Percentiles rank a stretch among this genome's conserved stretches.
These are phyloP conservation scores for Pelochelys cantorii DNA, from an alignment of 2,797 vertebrate species.

Conservation along the genomic window DNA sequence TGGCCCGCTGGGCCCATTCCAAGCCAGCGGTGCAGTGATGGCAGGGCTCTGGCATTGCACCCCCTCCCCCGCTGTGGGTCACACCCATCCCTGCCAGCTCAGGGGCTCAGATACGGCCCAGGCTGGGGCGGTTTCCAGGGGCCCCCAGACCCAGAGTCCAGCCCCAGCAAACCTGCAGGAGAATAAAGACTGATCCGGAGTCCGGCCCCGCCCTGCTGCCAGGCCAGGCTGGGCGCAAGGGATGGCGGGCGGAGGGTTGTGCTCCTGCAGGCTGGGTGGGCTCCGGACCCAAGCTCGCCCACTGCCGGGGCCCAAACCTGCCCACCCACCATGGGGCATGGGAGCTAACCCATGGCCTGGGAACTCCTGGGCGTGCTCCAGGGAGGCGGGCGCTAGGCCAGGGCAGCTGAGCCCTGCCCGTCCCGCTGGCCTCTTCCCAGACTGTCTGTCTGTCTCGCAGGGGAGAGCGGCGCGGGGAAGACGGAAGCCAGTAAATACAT, in stretches of 20 bases:
- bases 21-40: too few species aligned
- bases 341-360: neutral
- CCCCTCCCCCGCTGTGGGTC: neutral
- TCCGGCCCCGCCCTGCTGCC: neutral
- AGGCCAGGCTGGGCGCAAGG: neutral
- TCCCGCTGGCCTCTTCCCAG: neutral
- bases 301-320: neutral
- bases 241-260: neutral
- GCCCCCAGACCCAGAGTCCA: neutral
- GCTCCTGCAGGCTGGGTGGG: neutral
- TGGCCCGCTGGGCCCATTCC: too few species aligned
- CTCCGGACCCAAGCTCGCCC: neutral
- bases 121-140: neutral
- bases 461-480: slow-evolving; percentile 94
- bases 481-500: slow-evolving; percentile 96
- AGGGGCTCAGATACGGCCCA: neutral
- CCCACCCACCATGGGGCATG: too few species aligned
- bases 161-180: too few species aligned
- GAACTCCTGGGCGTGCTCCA: neutral
- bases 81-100: too few species aligned
- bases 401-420: neutral
- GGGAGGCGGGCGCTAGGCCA: neutral
- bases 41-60: neutral
- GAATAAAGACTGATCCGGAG: too few species aligned
- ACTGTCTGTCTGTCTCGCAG: slow-evolving; percentile 66